Percentiles rank a stretch among this genome's conserved stretches.
phyloP scores from a whole-genome alignment of 2,888 invertebrate genomes.

The Sinhomidia bicolor region DNA sequence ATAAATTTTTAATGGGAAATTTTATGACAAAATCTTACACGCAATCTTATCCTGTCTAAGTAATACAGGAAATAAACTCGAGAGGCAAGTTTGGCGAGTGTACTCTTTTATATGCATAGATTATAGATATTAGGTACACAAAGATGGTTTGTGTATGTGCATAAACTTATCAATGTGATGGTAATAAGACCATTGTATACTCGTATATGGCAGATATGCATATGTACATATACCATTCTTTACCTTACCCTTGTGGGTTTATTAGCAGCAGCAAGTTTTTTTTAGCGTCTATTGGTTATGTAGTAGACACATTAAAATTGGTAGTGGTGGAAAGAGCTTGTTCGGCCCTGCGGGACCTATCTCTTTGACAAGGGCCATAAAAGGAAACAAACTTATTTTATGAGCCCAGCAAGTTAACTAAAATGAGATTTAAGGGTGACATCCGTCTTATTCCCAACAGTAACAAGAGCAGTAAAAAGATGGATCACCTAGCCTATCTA shows the following conservation, averaged over 20 bases:
- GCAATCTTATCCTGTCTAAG: conserved; percentile 23
- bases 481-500: conserved; percentile 57
- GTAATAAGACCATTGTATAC: background rate
- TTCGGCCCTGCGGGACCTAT: conserved; percentile 62
- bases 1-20: conserved; percentile 70
- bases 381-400: conserved; percentile 72
- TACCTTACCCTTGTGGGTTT: background rate
- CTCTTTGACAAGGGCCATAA: conserved; percentile 72
- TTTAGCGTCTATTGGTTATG: background rate
- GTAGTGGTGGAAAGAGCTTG: conserved; percentile 19
- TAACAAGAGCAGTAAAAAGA: conserved; percentile 29
- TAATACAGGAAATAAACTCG: background rate
- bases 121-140: background rate
- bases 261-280: background rate
- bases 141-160: too few relatives aligned
- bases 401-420: conserved; percentile 67
- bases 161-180: background rate
- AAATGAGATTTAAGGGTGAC: conserved; percentile 73
- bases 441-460: conserved; percentile 52
- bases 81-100: background rate
- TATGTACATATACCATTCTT: background rate
- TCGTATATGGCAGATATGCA: background rate
- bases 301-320: conserved; percentile 54
- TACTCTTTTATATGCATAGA: background rate
- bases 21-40: conserved; percentile 65